Base-by-base conservation (phyloP, 2,113 vertebrate genomes). In the Donacobius atricapilla region DNA sequence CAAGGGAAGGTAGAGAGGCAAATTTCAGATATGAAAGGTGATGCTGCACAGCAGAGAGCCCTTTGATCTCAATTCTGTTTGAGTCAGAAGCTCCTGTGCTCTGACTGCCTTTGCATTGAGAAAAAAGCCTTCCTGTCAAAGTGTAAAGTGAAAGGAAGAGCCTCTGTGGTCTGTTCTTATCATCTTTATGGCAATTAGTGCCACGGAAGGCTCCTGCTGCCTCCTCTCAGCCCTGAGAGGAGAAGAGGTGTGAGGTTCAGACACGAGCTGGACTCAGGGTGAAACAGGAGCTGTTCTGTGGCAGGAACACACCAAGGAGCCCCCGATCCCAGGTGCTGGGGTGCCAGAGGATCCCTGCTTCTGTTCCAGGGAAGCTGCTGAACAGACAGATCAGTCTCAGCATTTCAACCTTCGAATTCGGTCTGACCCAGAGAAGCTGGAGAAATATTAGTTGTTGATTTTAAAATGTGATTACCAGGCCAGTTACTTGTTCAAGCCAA, bases 161-260 rank as follows among this genome's bases (percentile, higher is more conserved):
- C 22, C n/a, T 70, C 48, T 63, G 31, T 68, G 25, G 48, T 44
- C 63, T 89, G 44, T 13, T 56, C 28, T 56, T 24, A 70, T 22
- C 70, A 63, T 23, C 42, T 83, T 54, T 58, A n/a, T 15, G 15
- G 61, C 19, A 42, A 44, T 33, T 35, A 33, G 51, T 56, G 35
- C 21, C 28, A 71, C 14, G 63, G 15, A 44, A 56, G 31, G 47
- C 28, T 91, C 63, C 61, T 11, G 12, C 51, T 39, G 22, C 48
- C n/a, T 53, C 50, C 18, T 35, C 56, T n/a, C 86, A 50, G 37
- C 37, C 31, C 39, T 54, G 76, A 33, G 44, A n/a, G n/a, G n/a
- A n/a, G n/a, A n/a, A n/a, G 51, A 39, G 27, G n/a, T 0, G 0
- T 35, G 39, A 51, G 56, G 47, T 2, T 72, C 44, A 48, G 57